A percentile compares a stretch with the other conserved stretches of the same genome.
Evolutionary conservation across 2,888 invertebrate genomes (phyloP).

Genomic region (Marronus borbonicus): DNA sequence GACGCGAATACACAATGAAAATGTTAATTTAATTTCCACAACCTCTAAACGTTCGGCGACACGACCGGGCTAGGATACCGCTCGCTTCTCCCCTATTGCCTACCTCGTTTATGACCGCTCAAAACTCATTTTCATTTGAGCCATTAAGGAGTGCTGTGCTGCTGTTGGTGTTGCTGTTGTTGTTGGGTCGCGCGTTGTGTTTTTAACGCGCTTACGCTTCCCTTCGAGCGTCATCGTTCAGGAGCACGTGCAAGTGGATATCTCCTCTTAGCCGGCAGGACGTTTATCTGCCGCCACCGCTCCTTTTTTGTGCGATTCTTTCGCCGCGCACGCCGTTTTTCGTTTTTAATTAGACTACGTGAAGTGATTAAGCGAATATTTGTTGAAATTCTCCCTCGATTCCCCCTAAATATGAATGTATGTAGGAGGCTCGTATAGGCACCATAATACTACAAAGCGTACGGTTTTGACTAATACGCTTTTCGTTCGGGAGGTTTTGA

Average conservation of each 20-base stretch:
- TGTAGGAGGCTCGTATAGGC: not conserved
- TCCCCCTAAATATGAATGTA: not conserved
- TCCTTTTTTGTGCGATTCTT: constrained; percentile 5
- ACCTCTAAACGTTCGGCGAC: not conserved
- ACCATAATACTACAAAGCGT: not conserved
- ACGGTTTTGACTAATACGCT: constrained; percentile 13
- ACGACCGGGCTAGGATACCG: not conserved
- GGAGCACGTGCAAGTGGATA: not conserved
- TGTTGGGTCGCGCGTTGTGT: constrained; percentile 9
- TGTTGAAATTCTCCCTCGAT: constrained; percentile 12
- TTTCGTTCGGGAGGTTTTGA: not conserved
- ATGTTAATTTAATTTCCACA: constrained; percentile 26
- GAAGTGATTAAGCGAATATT: constrained; percentile 13
- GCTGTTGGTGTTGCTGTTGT: not conserved
- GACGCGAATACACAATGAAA: constrained; percentile 13
- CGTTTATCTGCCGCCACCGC: not conserved
- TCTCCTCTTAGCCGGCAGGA: not conserved
- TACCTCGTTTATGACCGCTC: constrained; percentile 19
- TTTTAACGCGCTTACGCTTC: not conserved
- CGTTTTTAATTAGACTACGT: constrained; percentile 19
- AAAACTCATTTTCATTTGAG: constrained; percentile 13
- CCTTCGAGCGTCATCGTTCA: not conserved
- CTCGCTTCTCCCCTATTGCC: not conserved
- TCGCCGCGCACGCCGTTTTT: not conserved
- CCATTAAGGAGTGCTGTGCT: constrained; percentile 13